Evolutionary conservation across 2,113 vertebrate genomes (phyloP).

Genomic region (Uria aalge): DNA sequence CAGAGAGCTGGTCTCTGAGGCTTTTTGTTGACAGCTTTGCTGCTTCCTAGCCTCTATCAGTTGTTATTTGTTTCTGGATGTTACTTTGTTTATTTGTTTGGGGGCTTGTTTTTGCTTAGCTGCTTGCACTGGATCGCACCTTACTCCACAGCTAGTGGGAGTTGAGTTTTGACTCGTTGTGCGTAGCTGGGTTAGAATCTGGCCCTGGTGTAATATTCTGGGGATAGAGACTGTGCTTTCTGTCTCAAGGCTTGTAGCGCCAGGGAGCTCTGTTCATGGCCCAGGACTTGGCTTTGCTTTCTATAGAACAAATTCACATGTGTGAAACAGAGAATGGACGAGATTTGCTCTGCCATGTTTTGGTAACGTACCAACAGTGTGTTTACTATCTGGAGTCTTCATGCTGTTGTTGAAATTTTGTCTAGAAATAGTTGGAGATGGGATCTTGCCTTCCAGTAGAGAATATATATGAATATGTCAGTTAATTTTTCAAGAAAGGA

Average conservation of each 20-base stretch:
- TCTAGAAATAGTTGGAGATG: not conserved
- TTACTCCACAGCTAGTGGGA: not conserved
- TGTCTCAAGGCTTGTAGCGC: not conserved
- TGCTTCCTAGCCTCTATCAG: not conserved
- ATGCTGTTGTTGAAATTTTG: not conserved
- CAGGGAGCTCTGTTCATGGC: not conserved
- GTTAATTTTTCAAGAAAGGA: not conserved
- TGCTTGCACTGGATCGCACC: not conserved
- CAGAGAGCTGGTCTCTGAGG: not conserved
- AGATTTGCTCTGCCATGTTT: not conserved
- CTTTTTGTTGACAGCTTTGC: not conserved
- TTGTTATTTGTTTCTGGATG: not conserved
- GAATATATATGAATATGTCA: not conserved
- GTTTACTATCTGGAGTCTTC: not conserved
- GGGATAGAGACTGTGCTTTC: not conserved
- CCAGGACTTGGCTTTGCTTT: not conserved
- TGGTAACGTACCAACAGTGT: not conserved
- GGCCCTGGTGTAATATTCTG: not conserved
- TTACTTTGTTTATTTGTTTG: not conserved
- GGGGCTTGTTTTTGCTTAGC: not conserved
- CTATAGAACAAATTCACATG: not conserved
- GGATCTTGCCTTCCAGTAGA: not conserved
- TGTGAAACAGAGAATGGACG: not conserved
- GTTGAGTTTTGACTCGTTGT: not conserved
- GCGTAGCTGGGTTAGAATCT: slow-evolving; percentile 20